Evolutionary conservation across 2,888 invertebrate genomes (phyloP), one percentile per base, ranked within the genome.

Genomic region (Macrosoma leucophasiata): DNA sequence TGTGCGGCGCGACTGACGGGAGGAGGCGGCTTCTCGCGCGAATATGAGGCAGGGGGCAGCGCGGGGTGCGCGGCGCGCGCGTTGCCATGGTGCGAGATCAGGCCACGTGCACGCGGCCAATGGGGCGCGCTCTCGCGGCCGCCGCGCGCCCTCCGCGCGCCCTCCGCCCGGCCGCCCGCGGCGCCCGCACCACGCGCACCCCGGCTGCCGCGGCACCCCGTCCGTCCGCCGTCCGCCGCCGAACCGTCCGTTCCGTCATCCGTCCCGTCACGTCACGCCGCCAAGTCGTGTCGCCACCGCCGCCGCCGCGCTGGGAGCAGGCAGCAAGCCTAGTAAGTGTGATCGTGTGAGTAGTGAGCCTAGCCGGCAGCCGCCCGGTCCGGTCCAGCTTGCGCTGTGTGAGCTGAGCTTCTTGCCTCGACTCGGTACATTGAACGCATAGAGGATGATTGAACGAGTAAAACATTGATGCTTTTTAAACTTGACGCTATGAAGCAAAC

Each of bases 81-180:
- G 84, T 82, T 81, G 87, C 88, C 87, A 88, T 90, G 89, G 90
- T 88, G 87, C 88, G 88, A 89, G 88, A 88, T 90, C 90, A 89
- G 89, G 89, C 90, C 90, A 90, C 88, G 89, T 87, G 87, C 82
- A 62, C 64, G 67, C 84, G 78, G 69, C 90, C 90, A 91, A 91
- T 90, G 63, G 81, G 76, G 51, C 57, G 52, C 41, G 48, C 37
- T 29, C 58, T 56, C 41, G 51, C 42, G 21, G 17, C 38, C 20
- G 33, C 28, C 39, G 46, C 32, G 40, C 31, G 27, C 36, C 27
- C 24, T 13, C 13, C 27, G 23, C 6, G 13, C 22, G 18, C 28
- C 23, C 24, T 13, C 13, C 21, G 26, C 15, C 9, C 19, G 17
- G 11, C 20, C 27, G 24, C n/a, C 2, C 29, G 11, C 12, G 14